These are phyloP conservation scores for Enteromius radiatus DNA, from an alignment of 2,797 vertebrate species.

Conservation along the genomic window DNA sequence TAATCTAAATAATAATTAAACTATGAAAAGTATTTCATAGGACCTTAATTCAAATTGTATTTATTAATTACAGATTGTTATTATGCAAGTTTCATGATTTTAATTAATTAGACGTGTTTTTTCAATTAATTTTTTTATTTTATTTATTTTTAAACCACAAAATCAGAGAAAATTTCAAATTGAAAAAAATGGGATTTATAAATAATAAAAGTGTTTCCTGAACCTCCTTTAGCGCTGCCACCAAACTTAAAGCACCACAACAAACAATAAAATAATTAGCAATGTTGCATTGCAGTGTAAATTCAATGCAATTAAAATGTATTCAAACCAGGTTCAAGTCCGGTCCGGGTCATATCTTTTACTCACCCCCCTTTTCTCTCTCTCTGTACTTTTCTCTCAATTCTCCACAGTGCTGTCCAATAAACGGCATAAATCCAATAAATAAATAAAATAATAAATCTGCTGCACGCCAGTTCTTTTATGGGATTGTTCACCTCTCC, in stretches of 20 bases:
- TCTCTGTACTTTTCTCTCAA: neutral
- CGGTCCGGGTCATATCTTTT: neutral
- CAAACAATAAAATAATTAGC: neutral
- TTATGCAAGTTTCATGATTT: neutral
- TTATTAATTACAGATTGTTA: neutral
- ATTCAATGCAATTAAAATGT: neutral
- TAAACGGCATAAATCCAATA: neutral
- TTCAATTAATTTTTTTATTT: neutral
- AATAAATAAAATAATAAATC: conserved; percentile 3
- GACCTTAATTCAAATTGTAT: neutral
- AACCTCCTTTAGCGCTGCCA: neutral
- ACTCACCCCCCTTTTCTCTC: neutral
- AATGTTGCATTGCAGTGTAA: neutral
- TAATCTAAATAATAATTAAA: neutral
- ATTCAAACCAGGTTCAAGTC: neutral
- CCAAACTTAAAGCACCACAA: neutral
- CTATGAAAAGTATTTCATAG: neutral
- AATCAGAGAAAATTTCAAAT: neutral
- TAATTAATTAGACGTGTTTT: neutral
- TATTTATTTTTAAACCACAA: neutral
- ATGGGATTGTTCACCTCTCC: conserved; percentile 19
- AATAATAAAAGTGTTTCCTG: neutral
- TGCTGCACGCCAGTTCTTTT: conserved; percentile 15
- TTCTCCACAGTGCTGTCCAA: neutral
- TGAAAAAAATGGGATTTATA: neutral